Percentiles rank a stretch among this genome's conserved stretches.
These are phyloP conservation scores for Ctenochaetus hawaiiensis DNA, from an alignment of 2,797 vertebrate species.

Conservation along the genomic window DNA sequence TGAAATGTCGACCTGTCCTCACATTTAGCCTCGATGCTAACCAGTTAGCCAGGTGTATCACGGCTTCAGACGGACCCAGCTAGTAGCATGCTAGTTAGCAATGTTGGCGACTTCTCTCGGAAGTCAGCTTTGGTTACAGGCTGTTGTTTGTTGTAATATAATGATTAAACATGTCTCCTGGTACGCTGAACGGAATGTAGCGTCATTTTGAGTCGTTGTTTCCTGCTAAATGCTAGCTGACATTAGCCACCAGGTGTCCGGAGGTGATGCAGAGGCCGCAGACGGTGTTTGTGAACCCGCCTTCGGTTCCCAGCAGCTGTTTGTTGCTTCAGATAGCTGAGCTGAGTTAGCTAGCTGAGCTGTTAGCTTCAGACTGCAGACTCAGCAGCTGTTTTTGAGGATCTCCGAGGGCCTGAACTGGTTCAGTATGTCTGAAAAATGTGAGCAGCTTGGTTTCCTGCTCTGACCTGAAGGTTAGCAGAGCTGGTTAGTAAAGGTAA, in stretches of 20 bases:
- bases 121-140: background rate
- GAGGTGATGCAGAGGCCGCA: background rate
- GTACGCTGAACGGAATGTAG: fast-evolving
- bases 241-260: background rate
- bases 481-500: background rate
- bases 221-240: background rate
- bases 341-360: background rate
- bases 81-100: conserved; percentile 52
- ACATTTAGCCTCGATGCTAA: conserved; percentile 29
- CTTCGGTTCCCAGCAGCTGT: background rate
- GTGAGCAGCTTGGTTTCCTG: background rate
- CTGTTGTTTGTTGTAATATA: background rate
- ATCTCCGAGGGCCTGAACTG: background rate
- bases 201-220: too few species aligned
- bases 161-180: background rate
- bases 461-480: background rate
- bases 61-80: background rate
- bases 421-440: background rate
- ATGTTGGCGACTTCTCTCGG: background rate
- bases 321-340: background rate
- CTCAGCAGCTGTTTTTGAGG: background rate
- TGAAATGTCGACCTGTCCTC: background rate
- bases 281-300: background rate
- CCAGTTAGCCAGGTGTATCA: conserved; percentile 46
- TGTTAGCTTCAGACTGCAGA: background rate